Conservation (phyloP, 2,113 vertebrate genomes). For the Rhizomys pruinosus region DNA sequence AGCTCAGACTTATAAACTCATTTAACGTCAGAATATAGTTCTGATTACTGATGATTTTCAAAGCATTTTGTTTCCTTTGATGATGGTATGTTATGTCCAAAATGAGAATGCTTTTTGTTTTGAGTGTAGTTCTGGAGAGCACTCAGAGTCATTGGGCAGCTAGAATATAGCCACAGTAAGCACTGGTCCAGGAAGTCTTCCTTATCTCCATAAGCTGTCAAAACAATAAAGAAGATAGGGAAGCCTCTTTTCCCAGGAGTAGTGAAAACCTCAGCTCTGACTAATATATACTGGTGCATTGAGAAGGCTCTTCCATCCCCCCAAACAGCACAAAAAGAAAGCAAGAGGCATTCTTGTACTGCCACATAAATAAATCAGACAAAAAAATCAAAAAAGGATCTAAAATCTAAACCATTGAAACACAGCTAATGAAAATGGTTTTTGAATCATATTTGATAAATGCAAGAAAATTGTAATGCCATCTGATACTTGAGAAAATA, state of each 20-base stretch:
- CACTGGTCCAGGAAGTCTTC: background rate
- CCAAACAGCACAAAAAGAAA: constrained; percentile 19
- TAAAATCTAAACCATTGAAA: constrained; percentile 4
- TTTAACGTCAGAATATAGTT: too few species aligned
- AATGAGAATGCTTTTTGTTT: too few species aligned
- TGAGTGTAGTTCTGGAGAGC: too few species aligned
- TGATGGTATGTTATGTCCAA: too few species aligned
- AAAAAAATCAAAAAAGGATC: constrained; percentile 5
- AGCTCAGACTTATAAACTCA: too few species aligned
- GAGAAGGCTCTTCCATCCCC: background rate
- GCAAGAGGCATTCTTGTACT: background rate
- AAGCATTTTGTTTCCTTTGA: too few species aligned
- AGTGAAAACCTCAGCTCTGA: background rate
- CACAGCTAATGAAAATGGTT: background rate
- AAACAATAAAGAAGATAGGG: background rate
- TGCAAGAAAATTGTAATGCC: background rate
- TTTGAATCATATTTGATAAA: constrained; percentile 2
- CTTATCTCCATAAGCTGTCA: background rate
- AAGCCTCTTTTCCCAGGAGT: background rate
- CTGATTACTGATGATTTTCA: too few species aligned
- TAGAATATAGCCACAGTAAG: constrained; percentile 7
- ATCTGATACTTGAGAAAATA: background rate
- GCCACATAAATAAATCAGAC: background rate
- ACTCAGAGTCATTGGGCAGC: background rate
- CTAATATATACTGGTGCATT: background rate